Evolutionary conservation across 1,140 invertebrate genomes (phyloP).

Genomic region (Lepidurus packardi): DNA sequence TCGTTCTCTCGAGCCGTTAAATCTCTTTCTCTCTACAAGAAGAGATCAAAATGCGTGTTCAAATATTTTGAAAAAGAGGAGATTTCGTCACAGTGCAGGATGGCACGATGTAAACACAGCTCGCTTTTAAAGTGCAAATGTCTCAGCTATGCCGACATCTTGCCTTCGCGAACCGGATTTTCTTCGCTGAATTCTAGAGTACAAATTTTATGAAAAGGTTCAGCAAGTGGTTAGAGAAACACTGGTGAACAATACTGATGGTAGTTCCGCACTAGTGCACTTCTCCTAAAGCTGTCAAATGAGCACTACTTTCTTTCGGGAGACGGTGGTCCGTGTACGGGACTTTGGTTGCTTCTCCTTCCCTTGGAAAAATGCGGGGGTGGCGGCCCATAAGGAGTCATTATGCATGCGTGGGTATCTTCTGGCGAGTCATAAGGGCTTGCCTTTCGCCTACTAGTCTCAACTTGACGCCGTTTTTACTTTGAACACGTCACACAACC

Average conservation of each 20-base stretch:
- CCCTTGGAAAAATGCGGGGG: constrained; percentile 1
- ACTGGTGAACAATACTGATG: no score
- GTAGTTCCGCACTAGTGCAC: constrained; percentile 1
- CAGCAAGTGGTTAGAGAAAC: no score
- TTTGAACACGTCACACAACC: background rate
- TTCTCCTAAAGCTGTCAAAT: constrained; percentile 4
- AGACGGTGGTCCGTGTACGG: no score
- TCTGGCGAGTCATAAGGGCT: background rate
- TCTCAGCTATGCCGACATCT: constrained; percentile 36
- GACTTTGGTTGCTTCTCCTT: background rate
- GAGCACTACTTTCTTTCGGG: background rate
- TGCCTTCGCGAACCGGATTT: constrained; percentile 31
- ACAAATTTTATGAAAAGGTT: no score
- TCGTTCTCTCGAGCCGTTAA: background rate
- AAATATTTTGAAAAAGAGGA: background rate
- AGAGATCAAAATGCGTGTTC: background rate
- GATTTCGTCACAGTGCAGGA: constrained; percentile 24
- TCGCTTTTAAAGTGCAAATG: constrained; percentile 24
- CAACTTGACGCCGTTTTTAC: background rate
- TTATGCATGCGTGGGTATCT: constrained; percentile 14
- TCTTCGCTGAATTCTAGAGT: background rate
- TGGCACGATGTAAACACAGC: constrained; percentile 35
- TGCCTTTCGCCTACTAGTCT: background rate
- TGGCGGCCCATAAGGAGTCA: constrained; percentile 4
- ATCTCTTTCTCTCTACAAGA: background rate